A percentile compares a stretch with the other conserved stretches of the same genome.
These are phyloP conservation scores for Phaethornis superciliosus DNA, from an alignment of 2,113 vertebrate species.

Conservation along the genomic window DNA sequence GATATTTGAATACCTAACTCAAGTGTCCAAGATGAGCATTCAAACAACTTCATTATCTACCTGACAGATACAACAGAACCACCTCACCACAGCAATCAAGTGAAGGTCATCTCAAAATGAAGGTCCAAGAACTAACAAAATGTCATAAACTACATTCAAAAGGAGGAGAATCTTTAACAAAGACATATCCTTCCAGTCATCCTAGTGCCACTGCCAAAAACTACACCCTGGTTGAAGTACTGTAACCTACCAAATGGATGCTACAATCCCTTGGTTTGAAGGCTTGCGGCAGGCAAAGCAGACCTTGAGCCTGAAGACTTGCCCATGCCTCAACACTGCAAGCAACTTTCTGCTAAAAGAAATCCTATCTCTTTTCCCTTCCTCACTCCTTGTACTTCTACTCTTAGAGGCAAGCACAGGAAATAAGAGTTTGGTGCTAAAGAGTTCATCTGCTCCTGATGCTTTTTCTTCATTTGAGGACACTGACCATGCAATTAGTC, in stretches of 20 bases:
- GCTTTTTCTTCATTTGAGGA: neutral
- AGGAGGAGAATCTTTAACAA: neutral
- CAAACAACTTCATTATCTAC: neutral
- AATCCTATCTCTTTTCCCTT: neutral
- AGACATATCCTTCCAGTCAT: neutral
- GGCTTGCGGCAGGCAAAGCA: neutral
- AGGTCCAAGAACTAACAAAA: neutral
- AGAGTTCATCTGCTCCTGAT: neutral
- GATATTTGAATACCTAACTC: neutral
- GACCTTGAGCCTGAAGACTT: neutral
- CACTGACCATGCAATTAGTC: neutral
- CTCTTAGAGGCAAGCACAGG: neutral
- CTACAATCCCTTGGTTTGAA: neutral
- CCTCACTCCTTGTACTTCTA: neutral
- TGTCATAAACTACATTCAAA: conserved; percentile 32
- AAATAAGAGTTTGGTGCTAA: neutral
- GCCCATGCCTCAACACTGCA: neutral
- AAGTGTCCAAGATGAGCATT: neutral
- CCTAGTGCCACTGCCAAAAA: neutral
- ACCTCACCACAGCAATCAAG: neutral
- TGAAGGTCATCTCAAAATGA: neutral
- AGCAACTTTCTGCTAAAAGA: neutral
- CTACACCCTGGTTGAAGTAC: neutral
- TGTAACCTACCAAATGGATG: neutral
- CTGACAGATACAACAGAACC: neutral